Evolutionary conservation across 2,888 invertebrate genomes (phyloP).

Genomic region (Bedellia somnulentella): DNA sequence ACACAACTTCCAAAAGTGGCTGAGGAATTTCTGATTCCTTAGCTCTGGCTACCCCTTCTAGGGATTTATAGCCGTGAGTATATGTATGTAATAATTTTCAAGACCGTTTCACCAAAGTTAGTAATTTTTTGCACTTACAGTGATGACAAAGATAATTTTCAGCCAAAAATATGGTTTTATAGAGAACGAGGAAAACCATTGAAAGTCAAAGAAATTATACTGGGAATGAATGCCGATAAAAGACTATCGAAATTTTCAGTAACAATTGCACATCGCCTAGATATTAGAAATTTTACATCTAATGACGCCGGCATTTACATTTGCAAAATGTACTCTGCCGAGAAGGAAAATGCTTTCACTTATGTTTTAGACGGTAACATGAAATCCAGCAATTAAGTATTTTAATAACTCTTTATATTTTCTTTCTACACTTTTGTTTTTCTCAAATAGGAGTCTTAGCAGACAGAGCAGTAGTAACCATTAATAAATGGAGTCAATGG

Average conservation of each 20-base stretch:
- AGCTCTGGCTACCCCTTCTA: too few species aligned
- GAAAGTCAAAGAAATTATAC: slow-evolving; percentile 4
- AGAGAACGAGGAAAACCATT: slow-evolving; percentile 10
- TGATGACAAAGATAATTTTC: slow-evolving; percentile 10
- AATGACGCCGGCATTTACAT: slow-evolving; percentile 18
- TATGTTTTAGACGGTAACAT: slow-evolving; percentile 13
- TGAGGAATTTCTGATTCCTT: too few species aligned
- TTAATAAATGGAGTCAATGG: slow-evolving; percentile 50
- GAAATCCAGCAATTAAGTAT: slow-evolving; percentile 1
- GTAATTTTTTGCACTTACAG: slow-evolving; percentile 4
- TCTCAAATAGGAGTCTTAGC: neutral
- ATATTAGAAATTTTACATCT: slow-evolving; percentile 12
- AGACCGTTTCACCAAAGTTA: neutral
- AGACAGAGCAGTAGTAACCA: slow-evolving; percentile 7
- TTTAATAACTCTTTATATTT: neutral
- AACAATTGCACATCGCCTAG: slow-evolving; percentile 13
- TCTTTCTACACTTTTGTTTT: neutral
- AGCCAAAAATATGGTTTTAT: slow-evolving; percentile 16
- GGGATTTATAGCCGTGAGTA: too few species aligned
- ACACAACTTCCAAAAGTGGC: too few species aligned
- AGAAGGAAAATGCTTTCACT: slow-evolving; percentile 7
- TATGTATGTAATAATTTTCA: too few species aligned
- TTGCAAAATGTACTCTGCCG: slow-evolving; percentile 10
- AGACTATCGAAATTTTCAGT: slow-evolving; percentile 6
- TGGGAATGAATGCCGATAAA: neutral